A percentile compares a stretch with the other conserved stretches of the same genome.
These are phyloP conservation scores for Corvus hawaiiensis DNA, from an alignment of 2,113 vertebrate species.

Conservation along the genomic window DNA sequence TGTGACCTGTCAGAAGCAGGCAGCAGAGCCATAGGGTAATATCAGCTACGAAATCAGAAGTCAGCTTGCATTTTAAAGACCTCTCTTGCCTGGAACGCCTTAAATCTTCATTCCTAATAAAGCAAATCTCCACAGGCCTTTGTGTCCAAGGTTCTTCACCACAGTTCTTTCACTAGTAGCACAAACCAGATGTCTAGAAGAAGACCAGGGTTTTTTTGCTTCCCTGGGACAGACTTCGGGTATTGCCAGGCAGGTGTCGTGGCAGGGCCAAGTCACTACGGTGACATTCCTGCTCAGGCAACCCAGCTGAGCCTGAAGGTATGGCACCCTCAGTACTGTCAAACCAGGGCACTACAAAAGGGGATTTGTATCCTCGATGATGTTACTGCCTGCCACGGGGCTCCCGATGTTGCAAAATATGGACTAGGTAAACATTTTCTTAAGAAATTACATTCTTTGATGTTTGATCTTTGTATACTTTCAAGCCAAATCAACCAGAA, in stretches of 20 bases:
- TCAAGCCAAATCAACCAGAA: not conserved
- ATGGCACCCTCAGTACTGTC: no score
- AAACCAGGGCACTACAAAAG: no score
- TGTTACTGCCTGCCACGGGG: no score
- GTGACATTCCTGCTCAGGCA: not conserved
- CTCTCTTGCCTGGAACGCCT: not conserved
- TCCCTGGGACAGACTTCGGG: not conserved
- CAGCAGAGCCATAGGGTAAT: not conserved
- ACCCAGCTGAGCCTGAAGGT: not conserved
- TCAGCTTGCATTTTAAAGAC: not conserved
- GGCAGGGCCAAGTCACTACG: rapidly evolving
- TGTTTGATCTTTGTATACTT: not conserved
- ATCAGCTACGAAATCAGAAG: not conserved
- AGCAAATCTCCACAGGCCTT: not conserved
- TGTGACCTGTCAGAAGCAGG: not conserved
- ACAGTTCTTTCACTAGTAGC: not conserved
- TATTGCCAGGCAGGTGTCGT: rapidly evolving
- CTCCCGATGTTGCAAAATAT: not conserved
- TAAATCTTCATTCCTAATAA: not conserved
- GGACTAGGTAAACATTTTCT: not conserved
- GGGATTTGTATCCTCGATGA: no score
- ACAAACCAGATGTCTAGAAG: rapidly evolving
- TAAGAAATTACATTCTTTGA: not conserved
- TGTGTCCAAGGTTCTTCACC: not conserved
- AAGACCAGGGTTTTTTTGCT: rapidly evolving